Conservation (phyloP, 2,797 vertebrate genomes). For the Thripadectes ignobilis region DNA sequence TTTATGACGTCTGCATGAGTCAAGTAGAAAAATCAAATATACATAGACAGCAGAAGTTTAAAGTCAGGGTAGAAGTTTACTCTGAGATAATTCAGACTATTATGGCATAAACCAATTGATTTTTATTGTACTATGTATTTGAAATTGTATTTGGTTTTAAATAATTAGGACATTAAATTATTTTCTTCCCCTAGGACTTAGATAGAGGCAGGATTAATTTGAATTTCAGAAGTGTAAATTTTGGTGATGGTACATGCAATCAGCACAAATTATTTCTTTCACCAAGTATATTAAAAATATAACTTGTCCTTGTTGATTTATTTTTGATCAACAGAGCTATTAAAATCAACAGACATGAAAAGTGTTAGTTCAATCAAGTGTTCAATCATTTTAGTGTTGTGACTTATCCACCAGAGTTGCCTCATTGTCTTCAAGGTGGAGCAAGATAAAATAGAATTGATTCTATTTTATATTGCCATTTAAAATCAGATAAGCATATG, state of each 20-base stretch:
- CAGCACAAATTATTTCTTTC: background rate
- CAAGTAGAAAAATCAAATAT: background rate
- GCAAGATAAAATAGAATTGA: background rate
- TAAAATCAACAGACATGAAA: slow-evolving; percentile 17
- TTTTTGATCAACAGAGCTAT: slow-evolving; percentile 5
- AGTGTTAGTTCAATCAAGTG: background rate
- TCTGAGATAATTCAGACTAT: slow-evolving; percentile 1
- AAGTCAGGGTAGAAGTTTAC: background rate
- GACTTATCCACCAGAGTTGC: background rate
- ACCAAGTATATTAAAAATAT: background rate
- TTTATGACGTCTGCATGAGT: background rate
- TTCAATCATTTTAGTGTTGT: background rate
- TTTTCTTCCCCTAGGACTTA: background rate
- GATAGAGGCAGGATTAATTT: background rate
- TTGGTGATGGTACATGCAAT: background rate
- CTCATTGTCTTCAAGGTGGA: background rate
- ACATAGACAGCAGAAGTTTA: background rate
- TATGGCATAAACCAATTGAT: background rate
- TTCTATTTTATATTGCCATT: background rate
- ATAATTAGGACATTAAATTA: background rate
- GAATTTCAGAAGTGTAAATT: slow-evolving; percentile 3
- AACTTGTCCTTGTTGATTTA: slow-evolving; percentile 4
- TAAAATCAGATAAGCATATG: background rate
- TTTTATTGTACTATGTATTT: background rate
- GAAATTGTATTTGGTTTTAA: background rate